Evolutionary conservation across 2,113 vertebrate species (phyloP), one percentile per base, ranked within the genome.

Genomic region (Oostethus manadensis): DNA sequence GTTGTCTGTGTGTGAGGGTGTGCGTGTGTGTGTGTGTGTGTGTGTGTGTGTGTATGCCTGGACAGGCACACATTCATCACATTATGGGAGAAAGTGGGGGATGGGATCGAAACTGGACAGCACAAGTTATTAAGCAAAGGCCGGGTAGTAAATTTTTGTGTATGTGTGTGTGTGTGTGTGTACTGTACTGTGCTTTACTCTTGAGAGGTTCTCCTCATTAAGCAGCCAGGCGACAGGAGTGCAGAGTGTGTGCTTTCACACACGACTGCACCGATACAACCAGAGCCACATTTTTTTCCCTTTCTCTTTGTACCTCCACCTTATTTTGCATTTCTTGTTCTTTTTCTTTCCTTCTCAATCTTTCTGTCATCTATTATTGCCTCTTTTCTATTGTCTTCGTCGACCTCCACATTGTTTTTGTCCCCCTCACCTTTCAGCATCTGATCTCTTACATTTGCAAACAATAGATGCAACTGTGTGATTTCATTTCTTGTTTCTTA

Each of bases 71-170:
- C 82, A 86, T 88, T 81, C 66, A 77, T 87, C 83, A 80, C 56
- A 73, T 78, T 78, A 78, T 78, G 77, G 74, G 80, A 75, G 58
- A 58, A 67, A 56, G 66, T 66, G 75, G 81, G 81, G 81, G 79
- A 77, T 68, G 82, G 84, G 82, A 59, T 64, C 40, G 70, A 64
- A 81, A 80, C 66, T 77, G 81, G 76, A 79, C 75, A 53, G 73
- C 81, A 82, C 79, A 87, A 88, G 81, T 81, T 83, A 88, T 89
- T 87, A 88, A 88, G 82, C 85, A 86, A 82, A 83, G 77, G 73
- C 70, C 58, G 50, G 38, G 77, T 65, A 76, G 85, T 87, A 88
- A 86, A 88, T 88, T 74, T 18, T 23, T 58, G 57, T 47, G 56
- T 44, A 10, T 42, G 54, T 68, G 59, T 58, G 26, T 51, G 17